Percentiles rank a stretch among this genome's conserved stretches.
Conservation (phyloP, 2,888 invertebrate species). For the Stratiomys singularior region DNA sequence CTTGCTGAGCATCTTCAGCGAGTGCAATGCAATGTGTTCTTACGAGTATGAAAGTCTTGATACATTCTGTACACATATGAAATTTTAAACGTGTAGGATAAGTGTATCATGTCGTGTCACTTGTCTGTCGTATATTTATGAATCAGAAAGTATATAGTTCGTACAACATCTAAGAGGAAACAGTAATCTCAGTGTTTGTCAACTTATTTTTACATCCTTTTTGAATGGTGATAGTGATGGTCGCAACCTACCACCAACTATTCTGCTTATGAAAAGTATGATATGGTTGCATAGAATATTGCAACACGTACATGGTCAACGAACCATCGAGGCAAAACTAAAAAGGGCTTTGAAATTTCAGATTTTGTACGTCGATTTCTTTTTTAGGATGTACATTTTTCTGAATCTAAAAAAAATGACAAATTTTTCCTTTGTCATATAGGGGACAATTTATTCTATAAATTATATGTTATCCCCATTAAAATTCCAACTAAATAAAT, state of each 20-base stretch:
- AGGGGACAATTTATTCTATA: no score
- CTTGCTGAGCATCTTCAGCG: background rate
- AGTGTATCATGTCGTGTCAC: background rate
- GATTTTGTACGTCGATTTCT: no score
- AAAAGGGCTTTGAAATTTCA: no score
- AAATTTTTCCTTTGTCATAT: no score
- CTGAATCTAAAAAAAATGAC: no score
- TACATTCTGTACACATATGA: background rate
- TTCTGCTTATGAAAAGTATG: background rate
- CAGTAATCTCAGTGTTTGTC: constrained; percentile 10
- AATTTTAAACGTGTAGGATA: background rate
- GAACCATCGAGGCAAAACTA: no score
- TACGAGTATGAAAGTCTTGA: background rate
- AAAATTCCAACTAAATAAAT: no score
- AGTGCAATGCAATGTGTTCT: background rate
- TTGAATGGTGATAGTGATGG: background rate
- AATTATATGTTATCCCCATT: no score
- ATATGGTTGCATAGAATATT: no score
- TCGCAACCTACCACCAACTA: background rate
- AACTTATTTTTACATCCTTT: constrained; percentile 33
- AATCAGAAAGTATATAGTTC: background rate
- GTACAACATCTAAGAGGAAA: background rate
- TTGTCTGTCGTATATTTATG: background rate
- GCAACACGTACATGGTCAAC: no score
- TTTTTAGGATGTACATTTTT: no score